Percentiles rank a stretch among this genome's conserved stretches.
These are phyloP conservation scores for Noctilio leporinus DNA, from an alignment of 2,113 vertebrate species.

Conservation along the genomic window DNA sequence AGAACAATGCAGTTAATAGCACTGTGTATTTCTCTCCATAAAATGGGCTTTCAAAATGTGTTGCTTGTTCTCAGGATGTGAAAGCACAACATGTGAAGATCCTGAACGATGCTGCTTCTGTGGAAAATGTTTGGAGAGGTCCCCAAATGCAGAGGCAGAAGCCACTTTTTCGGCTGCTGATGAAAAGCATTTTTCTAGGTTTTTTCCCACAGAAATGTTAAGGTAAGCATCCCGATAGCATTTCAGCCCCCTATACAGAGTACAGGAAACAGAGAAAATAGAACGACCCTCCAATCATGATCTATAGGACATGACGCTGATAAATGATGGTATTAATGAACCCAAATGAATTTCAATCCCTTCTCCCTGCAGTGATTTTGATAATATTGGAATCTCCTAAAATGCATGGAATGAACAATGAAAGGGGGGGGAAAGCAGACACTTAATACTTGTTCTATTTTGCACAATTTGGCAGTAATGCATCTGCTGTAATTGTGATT, in stretches of 20 bases:
- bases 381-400: constrained; percentile 78
- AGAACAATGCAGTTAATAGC: not conserved
- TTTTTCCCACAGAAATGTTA: not conserved
- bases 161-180: not conserved
- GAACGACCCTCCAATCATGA: constrained; percentile 55
- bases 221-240: not conserved
- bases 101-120: constrained; percentile 49
- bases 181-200: not conserved
- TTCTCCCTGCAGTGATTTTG: constrained; percentile 81
- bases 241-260: not conserved
- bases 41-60: constrained; percentile 19
- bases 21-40: not conserved
- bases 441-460: constrained; percentile 79
- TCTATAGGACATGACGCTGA: constrained; percentile 52
- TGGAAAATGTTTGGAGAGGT: constrained; percentile 64
- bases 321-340: constrained; percentile 79
- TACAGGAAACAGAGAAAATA: constrained; percentile 6
- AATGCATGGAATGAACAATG: constrained; percentile 83
- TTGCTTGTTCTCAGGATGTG: constrained; percentile 15
- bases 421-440: constrained; percentile 78
- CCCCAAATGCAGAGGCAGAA: not conserved
- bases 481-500: constrained; percentile 80
- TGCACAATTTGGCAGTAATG: constrained; percentile 78
- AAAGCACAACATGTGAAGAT: constrained; percentile 61
- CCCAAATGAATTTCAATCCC: constrained; percentile 78